These are phyloP conservation scores for Clostera curtula DNA, from an alignment of 2,888 invertebrate species.

Conservation along the genomic window DNA sequence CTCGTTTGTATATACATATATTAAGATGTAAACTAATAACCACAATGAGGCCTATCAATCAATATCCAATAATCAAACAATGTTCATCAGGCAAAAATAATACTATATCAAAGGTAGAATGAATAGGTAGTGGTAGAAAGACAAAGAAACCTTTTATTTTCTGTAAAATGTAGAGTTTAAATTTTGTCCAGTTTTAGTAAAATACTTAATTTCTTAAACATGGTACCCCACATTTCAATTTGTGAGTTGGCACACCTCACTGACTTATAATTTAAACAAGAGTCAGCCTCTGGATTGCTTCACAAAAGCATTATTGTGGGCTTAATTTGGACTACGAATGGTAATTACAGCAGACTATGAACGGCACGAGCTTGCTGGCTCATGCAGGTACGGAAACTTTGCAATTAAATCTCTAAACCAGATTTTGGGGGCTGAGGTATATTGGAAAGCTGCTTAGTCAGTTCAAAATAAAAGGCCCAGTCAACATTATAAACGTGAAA, in stretches of 20 bases:
- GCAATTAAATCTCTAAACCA: conserved; percentile 31
- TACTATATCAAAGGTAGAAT: no score
- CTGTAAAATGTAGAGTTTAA: no score
- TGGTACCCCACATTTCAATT: conserved; percentile 5
- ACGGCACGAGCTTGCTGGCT: conserved; percentile 19
- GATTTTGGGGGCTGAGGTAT: conserved; percentile 17
- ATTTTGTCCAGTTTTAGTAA: no score
- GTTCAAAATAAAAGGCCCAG: no score
- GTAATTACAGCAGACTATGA: conserved; percentile 30
- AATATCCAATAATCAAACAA: no score
- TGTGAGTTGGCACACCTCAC: conserved; percentile 2
- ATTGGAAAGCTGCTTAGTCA: conserved; percentile 19
- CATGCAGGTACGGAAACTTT: conserved; percentile 19
- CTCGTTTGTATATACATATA: no score
- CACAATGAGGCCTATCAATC: no score
- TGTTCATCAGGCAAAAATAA: no score
- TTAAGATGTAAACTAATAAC: no score
- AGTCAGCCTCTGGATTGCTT: conserved; percentile 1
- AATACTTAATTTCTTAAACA: background rate
- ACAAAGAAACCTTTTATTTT: no score
- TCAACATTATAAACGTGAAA: no score
- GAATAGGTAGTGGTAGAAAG: no score
- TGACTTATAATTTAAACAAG: conserved; percentile 6
- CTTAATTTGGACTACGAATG: conserved; percentile 25
- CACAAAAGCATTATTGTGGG: conserved; percentile 21